phyloP scores from a whole-genome alignment of 2,888 invertebrate genomes.

The Sinotaia quadrata region DNA sequence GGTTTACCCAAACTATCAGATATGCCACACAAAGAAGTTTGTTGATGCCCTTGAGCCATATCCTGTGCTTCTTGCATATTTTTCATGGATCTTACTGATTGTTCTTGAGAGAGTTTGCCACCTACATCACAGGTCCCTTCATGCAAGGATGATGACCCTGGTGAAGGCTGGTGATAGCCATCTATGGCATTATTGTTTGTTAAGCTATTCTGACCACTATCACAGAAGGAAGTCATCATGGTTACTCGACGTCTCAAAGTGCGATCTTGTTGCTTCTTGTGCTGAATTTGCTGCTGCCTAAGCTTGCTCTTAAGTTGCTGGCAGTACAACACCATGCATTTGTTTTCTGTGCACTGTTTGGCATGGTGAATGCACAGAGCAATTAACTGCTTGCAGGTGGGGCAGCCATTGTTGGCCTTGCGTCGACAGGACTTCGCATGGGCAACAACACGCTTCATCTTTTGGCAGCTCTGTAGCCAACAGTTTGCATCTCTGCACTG shows the following conservation, averaged over 20 bases:
- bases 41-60: slow-evolving; percentile 60
- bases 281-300: slow-evolving; percentile 94
- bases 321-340: slow-evolving; percentile 99
- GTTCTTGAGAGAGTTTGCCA: slow-evolving; percentile 40
- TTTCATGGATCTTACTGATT: slow-evolving; percentile 62
- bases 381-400: slow-evolving; percentile 98
- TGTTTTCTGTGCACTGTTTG: slow-evolving; percentile 90
- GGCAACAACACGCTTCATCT: slow-evolving; percentile 98
- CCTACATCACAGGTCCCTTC: slow-evolving; percentile 16
- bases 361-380: slow-evolving; percentile 99
- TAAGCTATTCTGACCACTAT: slow-evolving; percentile 24
- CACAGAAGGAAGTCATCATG: too few relatives aligned
- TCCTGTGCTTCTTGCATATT: slow-evolving; percentile 65
- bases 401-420: slow-evolving; percentile 86
- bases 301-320: slow-evolving; percentile 97
- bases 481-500: slow-evolving; percentile 99
- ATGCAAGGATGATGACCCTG: slow-evolving; percentile 25
- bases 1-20: slow-evolving; percentile 44
- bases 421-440: slow-evolving; percentile 95
- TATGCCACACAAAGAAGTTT: slow-evolving; percentile 29
- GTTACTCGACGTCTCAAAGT: background rate
- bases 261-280: slow-evolving; percentile 76
- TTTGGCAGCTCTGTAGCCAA: slow-evolving; percentile 94
- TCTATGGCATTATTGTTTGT: slow-evolving; percentile 13
- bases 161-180: slow-evolving; percentile 21